Percentiles rank a stretch among this genome's conserved stretches.
Evolutionary conservation across 1,140 invertebrate species (phyloP).

Genomic region (Pogonognathellus flavescens): DNA sequence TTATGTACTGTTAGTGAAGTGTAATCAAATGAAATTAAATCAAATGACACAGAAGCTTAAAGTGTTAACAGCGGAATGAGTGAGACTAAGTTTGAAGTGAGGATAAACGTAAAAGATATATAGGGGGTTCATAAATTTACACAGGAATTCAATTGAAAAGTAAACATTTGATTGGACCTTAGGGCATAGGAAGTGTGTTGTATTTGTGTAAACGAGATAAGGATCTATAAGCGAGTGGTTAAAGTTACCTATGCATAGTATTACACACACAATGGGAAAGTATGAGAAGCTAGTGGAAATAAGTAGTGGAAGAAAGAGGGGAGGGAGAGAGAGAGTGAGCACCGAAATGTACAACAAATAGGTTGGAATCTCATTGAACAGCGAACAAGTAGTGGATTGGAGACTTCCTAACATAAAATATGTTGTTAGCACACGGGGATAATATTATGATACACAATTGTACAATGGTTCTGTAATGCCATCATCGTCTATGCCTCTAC

Average conservation of each 20-base stretch:
- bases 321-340: not conserved
- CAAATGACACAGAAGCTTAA: not conserved
- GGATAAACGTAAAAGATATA: not conserved
- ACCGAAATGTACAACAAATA: slow-evolving; percentile 24
- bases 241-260: not conserved
- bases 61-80: not conserved
- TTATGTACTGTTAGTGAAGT: not conserved
- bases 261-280: not conserved
- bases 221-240: slow-evolving; percentile 12
- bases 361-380: not conserved
- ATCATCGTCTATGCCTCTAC: not conserved
- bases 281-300: slow-evolving; percentile 28
- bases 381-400: not conserved
- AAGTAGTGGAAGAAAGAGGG: not conserved
- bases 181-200: slow-evolving; percentile 13
- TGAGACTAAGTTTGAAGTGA: not conserved
- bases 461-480: not conserved
- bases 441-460: slow-evolving; percentile 5
- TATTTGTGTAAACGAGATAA: slow-evolving; percentile 12
- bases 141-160: slow-evolving; percentile 14
- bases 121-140: not conserved
- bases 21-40: not conserved
- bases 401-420: slow-evolving; percentile 35
- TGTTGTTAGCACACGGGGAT: slow-evolving; percentile 41
- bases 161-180: slow-evolving; percentile 31